These are phyloP conservation scores for Meiosimyza platycephala DNA, from an alignment of 2,888 invertebrate genomes.

Conservation along the genomic window DNA sequence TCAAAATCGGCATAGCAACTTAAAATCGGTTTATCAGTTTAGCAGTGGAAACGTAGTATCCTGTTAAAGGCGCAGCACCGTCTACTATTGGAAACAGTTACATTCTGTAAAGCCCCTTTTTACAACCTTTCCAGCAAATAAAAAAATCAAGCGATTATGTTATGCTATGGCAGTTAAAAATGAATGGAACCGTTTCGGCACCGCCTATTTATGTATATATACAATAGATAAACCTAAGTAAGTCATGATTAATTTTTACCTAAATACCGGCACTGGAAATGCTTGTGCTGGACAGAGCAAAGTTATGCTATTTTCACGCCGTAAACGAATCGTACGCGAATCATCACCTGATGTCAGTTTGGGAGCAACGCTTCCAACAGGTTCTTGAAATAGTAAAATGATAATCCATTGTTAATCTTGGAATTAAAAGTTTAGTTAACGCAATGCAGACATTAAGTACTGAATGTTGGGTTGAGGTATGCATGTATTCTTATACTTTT, in stretches of 20 bases:
- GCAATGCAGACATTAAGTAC: neutral
- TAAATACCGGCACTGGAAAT: slow-evolving; percentile 77
- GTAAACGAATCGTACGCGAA: slow-evolving; percentile 69
- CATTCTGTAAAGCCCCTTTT: no score
- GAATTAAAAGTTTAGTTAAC: slow-evolving; percentile 76
- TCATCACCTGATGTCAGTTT: slow-evolving; percentile 78
- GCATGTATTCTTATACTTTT: neutral
- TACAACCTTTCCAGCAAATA: no score
- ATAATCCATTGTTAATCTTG: slow-evolving; percentile 79
- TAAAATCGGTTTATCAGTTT: no score
- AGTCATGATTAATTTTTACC: slow-evolving; percentile 67
- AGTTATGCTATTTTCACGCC: slow-evolving; percentile 68
- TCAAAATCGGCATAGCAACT: no score
- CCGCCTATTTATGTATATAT: slow-evolving; percentile 26
- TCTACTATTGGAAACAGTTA: no score
- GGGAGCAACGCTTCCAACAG: slow-evolving; percentile 69
- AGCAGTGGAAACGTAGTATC: no score
- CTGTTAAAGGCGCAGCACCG: no score
- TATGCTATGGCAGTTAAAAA: no score
- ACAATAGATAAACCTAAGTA: neutral
- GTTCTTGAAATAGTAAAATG: slow-evolving; percentile 62
- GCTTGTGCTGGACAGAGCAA: slow-evolving; percentile 76
- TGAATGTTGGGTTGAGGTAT: slow-evolving; percentile 54
- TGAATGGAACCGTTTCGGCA: no score
- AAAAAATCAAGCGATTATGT: no score